Evolutionary conservation across 2,113 vertebrate genomes (phyloP).

Genomic region (Perccottus glenii): DNA sequence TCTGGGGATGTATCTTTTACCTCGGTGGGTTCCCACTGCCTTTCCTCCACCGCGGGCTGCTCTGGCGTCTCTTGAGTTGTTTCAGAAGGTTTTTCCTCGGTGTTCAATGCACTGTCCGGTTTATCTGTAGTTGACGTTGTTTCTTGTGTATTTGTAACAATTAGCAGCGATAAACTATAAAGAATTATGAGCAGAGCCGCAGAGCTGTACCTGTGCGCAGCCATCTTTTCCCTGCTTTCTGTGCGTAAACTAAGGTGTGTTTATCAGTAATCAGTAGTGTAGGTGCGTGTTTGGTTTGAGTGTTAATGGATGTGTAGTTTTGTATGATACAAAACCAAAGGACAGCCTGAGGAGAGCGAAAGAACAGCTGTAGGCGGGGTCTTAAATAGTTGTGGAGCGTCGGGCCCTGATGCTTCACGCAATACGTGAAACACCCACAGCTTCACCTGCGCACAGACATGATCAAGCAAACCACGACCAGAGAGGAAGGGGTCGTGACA

Average conservation of each 20-base stretch:
- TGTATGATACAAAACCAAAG: too few relatives aligned
- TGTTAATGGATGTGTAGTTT: too few relatives aligned
- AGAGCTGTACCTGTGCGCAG: slow-evolving; percentile 36
- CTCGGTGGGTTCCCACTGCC: slow-evolving; percentile 60
- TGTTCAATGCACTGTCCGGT: not conserved
- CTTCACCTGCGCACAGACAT: too few relatives aligned
- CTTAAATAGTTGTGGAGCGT: too few relatives aligned
- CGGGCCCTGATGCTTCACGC: too few relatives aligned
- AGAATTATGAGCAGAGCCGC: slow-evolving; percentile 34
- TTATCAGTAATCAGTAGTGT: too few relatives aligned
- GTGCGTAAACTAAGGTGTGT: not conserved
- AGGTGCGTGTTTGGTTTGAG: too few relatives aligned
- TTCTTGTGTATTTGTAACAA: slow-evolving; percentile 15
- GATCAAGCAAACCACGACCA: too few relatives aligned
- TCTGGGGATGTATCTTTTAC: slow-evolving; percentile 15
- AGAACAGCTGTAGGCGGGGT: too few relatives aligned
- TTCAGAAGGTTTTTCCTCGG: not conserved
- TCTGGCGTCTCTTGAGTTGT: not conserved
- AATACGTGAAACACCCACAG: too few relatives aligned
- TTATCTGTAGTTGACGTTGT: not conserved
- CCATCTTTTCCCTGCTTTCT: slow-evolving; percentile 64
- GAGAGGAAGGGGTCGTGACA: too few relatives aligned
- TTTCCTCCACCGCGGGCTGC: slow-evolving; percentile 30
- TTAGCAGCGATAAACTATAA: slow-evolving; percentile 11
- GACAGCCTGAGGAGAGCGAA: too few relatives aligned